Evolutionary conservation across 2,888 invertebrate species (phyloP), one percentile per base, ranked within the genome.

Genomic region (Polydrusus tereticollis): DNA sequence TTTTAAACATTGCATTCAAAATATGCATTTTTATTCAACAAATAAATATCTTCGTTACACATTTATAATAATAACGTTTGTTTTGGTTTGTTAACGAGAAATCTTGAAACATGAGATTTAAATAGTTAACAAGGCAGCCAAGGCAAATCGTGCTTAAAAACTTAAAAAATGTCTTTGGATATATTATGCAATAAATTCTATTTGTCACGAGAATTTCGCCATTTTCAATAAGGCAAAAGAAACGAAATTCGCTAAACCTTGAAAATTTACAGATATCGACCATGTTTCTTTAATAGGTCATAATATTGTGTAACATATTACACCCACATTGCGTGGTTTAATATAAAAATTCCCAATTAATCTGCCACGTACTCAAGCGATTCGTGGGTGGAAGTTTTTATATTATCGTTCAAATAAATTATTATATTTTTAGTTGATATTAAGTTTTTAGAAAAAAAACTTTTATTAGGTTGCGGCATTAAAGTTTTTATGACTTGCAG

Each of bases 141-240:
- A 55, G 52, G 52, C 8, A 18, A 55, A 29, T n/a, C 52, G 52
- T 29, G 52, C 16, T 5, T 23, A 18, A 55, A 29, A 55, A 16
- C 29, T 29, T 29, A 29, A 52, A 29, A 29, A 52, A 29, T 7
- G 3, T 16, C 3, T 26, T 12, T 47, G 23, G 21, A 29, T 0
- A n/a, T n/a, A n/a, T n/a, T n/a, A 26, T 14, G 29, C 7, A 14
- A 8, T 55, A 6, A 29, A 55, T 50, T n/a, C n/a, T n/a, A 33
- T 33, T 55, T 55, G 29, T 55, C 29, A 29, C 52, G 18, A 55
- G 12, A 23, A 47, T 47, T 47, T 47, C 47, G 23, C 23, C 47
- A 47, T 4, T 47, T 47, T 41, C 1, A 16, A 2, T 12, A 7
- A 4, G 6, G 3, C n/a, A 8, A 38, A 38, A 38, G n/a, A 12